A percentile compares a stretch with the other conserved stretches of the same genome.
These are phyloP conservation scores for Pseudorasbora parva DNA, from an alignment of 2,113 vertebrate genomes.

Conservation along the genomic window DNA sequence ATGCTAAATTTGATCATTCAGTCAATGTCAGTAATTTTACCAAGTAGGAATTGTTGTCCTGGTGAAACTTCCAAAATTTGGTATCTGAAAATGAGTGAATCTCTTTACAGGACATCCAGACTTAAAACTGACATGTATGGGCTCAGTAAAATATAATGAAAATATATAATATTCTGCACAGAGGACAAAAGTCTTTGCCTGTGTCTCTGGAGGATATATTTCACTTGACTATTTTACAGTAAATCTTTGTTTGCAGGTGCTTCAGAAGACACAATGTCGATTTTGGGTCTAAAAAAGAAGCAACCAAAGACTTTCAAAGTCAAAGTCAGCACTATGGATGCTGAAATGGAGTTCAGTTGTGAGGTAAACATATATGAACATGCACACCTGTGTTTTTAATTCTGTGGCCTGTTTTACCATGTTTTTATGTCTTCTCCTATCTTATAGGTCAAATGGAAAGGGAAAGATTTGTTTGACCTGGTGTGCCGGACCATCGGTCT, in stretches of 20 bases:
- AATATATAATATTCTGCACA: too few species aligned
- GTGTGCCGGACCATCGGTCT: constrained; percentile 88
- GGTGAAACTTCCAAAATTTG: too few species aligned
- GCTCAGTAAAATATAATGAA: too few species aligned
- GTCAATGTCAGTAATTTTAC: too few species aligned
- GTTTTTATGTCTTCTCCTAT: constrained; percentile 15
- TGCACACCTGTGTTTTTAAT: not conserved
- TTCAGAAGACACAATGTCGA: constrained; percentile 79
- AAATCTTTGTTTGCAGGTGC: constrained; percentile 13
- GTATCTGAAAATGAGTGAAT: too few species aligned
- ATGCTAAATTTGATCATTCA: too few species aligned
- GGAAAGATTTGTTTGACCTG: constrained; percentile 90
- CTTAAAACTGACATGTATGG: too few species aligned
- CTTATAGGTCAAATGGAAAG: constrained; percentile 90
- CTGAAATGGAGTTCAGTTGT: constrained; percentile 93
- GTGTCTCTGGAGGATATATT: not conserved
- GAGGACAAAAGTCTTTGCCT: too few species aligned
- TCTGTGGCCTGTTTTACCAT: not conserved
- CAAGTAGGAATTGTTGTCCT: too few species aligned
- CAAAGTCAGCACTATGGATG: constrained; percentile 90
- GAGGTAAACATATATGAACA: constrained; percentile 76
- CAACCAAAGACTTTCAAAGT: constrained; percentile 93
- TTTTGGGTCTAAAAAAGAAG: constrained; percentile 90
- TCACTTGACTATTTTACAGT: not conserved
- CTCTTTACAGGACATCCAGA: too few species aligned